A percentile compares a stretch with the other conserved stretches of the same genome.
phyloP scores from a whole-genome alignment of 2,113 vertebrate species.

The Nyctereutes procyonoides region DNA sequence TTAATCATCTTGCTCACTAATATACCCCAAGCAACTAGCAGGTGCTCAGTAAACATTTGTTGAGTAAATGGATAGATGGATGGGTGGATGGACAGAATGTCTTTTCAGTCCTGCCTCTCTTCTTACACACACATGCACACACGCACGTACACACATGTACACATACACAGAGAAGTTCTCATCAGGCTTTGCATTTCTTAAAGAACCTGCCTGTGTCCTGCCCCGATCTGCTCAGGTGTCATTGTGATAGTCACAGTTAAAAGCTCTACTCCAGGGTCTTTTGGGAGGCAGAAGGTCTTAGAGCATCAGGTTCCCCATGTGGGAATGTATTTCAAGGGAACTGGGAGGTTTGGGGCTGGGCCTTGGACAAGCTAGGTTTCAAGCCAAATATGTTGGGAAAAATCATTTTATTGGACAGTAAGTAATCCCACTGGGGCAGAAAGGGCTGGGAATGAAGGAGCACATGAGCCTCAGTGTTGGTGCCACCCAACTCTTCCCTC shows the following conservation, averaged over 20 bases:
- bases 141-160: not conserved
- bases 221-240: not conserved
- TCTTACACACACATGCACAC: not conserved
- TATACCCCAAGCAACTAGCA: not conserved
- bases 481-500: not conserved
- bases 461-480: rapidly evolving
- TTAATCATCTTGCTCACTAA: not conserved
- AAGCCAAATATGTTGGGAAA: constrained; percentile 8
- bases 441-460: not conserved
- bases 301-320: not conserved
- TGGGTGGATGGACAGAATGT: not conserved
- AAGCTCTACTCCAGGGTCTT: not conserved
- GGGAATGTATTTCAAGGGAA: not conserved
- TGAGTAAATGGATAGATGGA: not conserved
- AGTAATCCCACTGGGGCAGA: not conserved
- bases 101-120: not conserved
- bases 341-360: not conserved
- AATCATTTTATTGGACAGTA: constrained; percentile 18
- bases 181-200: not conserved
- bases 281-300: not conserved
- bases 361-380: not conserved
- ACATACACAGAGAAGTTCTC: not conserved
- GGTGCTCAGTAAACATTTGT: not conserved
- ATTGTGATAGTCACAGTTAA: not conserved
- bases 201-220: not conserved